phyloP scores from a whole-genome alignment of 2,888 invertebrate genomes.

The Fissipunctia ypsillon region DNA sequence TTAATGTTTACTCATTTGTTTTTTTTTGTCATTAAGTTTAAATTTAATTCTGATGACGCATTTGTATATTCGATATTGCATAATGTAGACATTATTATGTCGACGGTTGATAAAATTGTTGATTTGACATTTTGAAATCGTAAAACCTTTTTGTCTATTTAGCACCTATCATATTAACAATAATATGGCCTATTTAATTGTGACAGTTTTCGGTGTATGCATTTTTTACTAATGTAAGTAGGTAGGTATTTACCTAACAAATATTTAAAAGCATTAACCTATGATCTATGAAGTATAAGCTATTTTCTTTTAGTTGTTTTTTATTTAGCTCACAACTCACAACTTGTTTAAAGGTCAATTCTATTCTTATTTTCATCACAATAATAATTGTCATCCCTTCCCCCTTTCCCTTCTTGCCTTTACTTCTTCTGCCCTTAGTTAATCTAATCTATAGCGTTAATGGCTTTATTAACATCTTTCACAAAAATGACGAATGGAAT shows the following conservation, averaged over 20 bases:
- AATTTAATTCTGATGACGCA: constrained; percentile 31
- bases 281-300: neutral
- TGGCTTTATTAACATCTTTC: neutral
- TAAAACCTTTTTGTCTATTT: constrained; percentile 30
- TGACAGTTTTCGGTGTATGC: neutral
- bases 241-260: too few relatives aligned
- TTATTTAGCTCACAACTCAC: neutral
- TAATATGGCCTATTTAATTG: constrained; percentile 1
- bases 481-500: neutral
- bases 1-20: constrained; percentile 13
- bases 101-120: neutral
- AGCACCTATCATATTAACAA: neutral
- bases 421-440: too few relatives aligned
- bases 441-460: too few relatives aligned
- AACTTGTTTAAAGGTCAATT: neutral
- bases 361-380: neutral
- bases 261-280: neutral
- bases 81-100: constrained; percentile 4
- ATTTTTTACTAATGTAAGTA: neutral
- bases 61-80: constrained; percentile 10
- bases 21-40: constrained; percentile 26
- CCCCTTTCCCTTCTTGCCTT: too few relatives aligned
- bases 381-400: too few relatives aligned
- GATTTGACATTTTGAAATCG: constrained; percentile 22
- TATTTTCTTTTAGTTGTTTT: neutral